phyloP scores from a whole-genome alignment of 2,113 vertebrate species.

The Atlantisia rogersi region DNA sequence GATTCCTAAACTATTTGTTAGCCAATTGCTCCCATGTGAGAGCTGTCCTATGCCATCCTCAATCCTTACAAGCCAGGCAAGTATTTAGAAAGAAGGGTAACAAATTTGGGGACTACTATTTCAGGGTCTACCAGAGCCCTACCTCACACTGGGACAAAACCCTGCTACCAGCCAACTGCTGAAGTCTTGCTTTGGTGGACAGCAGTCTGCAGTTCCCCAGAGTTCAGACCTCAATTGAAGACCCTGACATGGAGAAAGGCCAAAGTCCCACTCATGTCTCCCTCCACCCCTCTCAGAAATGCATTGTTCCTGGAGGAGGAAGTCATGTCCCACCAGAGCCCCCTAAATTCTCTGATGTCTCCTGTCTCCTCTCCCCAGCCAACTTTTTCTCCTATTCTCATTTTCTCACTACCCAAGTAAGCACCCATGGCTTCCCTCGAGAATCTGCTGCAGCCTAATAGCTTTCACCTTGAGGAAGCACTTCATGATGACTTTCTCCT shows the following conservation, averaged over 20 bases:
- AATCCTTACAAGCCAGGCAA: background rate
- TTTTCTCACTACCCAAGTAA: background rate
- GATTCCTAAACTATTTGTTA: background rate
- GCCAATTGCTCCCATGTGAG: background rate
- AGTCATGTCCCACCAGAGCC: background rate
- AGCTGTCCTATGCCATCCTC: background rate
- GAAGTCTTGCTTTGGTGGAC: background rate
- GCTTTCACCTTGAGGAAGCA: constrained; percentile 43
- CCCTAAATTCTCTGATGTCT: background rate
- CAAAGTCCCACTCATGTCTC: fast-evolving
- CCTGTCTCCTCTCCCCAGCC: background rate
- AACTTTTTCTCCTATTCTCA: background rate
- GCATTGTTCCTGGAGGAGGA: background rate
- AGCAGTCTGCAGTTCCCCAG: background rate
- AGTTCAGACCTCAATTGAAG: background rate
- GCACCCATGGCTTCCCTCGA: fast-evolving
- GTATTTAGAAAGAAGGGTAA: background rate
- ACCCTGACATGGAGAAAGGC: background rate
- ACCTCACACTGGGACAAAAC: background rate
- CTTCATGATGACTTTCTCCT: constrained; percentile 22
- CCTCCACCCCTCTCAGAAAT: background rate
- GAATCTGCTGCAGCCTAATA: background rate
- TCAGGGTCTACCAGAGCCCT: background rate
- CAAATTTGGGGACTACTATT: background rate
- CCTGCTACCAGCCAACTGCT: fast-evolving